Evolutionary conservation across 2,888 invertebrate genomes (phyloP), one percentile per base, ranked within the genome.

Genomic region (Luperina testacea): DNA sequence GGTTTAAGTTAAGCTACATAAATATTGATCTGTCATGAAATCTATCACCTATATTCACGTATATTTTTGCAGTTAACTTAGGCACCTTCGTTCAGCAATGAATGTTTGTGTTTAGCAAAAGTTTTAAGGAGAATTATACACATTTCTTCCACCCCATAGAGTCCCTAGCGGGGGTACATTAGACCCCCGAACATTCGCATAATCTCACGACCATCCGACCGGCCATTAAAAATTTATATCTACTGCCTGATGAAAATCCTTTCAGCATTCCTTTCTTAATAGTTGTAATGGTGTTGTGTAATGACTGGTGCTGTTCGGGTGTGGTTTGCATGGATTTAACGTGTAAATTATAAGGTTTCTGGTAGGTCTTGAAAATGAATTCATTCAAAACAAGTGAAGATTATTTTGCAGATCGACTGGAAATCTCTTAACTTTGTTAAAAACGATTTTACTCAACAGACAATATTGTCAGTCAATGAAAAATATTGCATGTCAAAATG

Each of bases 171-270:
- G 42, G 72, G 72, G 76, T 79, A 82, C 85, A 85, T 88, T 87
- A 82, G 72, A 83, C 67, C 83, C 82, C 80, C 77, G 53, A 82
- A 83, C 85, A 82, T 85, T 82, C 68, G 81, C 75, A 84, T 89
- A 85, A 89, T 88, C 80, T 83, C 57, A 61, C 53, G 77, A 32
- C 70, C 82, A 73, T 61, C 72, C 77, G 79, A 70, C 67, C 61
- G 61, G 38, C 69, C 74, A 84, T 84, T 88, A 83, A 81, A 84
- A 84, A 82, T 84, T 80, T 81, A 89, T 87, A 82, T 72, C 75
- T 51, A 17, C 65, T 72, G 68, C 61, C 67, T 84, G 88, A 89
- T 88, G 89, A 88, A 81, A 84, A 83, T 88, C 82, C 84, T 80
- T 82, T 84, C 81, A 61, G 74, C 69, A 75, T 81, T 67, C 65